phyloP scores from a whole-genome alignment of 2,888 invertebrate genomes.

The Blastobasis lacticolella region DNA sequence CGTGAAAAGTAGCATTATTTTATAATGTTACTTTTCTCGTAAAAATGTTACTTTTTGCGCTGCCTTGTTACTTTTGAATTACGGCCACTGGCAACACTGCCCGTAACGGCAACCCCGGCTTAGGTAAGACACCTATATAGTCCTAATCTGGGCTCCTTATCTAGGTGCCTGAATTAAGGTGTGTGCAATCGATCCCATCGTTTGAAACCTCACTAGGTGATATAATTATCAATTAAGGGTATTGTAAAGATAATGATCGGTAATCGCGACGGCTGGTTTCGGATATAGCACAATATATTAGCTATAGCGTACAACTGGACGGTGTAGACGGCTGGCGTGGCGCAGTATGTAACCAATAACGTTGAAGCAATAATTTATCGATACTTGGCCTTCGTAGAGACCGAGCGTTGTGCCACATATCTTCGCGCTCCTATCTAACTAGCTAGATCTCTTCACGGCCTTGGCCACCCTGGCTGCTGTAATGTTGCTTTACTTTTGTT shows the following conservation, averaged over 20 bases:
- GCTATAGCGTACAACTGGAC: constrained; percentile 49
- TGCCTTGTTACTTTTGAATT: no score
- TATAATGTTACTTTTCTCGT: no score
- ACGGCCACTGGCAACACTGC: no score
- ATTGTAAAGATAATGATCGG: constrained; percentile 29
- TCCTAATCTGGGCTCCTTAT: not conserved
- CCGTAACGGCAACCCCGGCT: no score
- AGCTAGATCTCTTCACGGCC: not conserved
- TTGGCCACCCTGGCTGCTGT: constrained; percentile 27
- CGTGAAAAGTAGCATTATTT: no score
- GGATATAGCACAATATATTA: constrained; percentile 65
- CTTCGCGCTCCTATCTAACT: no score
- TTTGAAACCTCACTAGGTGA: constrained; percentile 72
- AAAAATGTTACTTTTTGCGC: no score
- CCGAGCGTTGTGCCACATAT: no score
- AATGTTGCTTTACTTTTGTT: constrained; percentile 63
- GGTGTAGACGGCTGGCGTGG: constrained; percentile 8
- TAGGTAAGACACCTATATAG: no score
- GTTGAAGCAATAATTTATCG: constrained; percentile 39
- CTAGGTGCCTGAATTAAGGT: no score
- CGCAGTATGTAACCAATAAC: constrained; percentile 29
- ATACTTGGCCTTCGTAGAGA: not conserved
- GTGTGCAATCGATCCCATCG: constrained; percentile 22
- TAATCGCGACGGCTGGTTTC: constrained; percentile 43
- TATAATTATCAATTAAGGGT: constrained; percentile 51